These are phyloP conservation scores for Calcarius lapponicus DNA, from an alignment of 2,797 vertebrate species.

Conservation along the genomic window DNA sequence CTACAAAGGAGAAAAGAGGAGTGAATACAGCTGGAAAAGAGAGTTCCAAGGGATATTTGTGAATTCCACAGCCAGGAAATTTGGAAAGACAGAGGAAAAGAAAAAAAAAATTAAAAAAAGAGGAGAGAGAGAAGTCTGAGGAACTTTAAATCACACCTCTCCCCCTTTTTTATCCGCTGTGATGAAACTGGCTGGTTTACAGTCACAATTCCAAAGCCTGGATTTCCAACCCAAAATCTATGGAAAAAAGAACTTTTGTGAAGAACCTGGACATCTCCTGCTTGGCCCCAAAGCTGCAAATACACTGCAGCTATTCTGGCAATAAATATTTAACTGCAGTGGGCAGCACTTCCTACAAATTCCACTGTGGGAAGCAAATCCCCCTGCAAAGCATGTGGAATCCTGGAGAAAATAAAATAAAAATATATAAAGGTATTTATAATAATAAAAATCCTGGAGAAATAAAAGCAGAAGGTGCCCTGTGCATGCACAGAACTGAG, in stretches of 20 bases:
- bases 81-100: not conserved
- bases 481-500: accelerated
- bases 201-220: not conserved
- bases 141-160: not conserved
- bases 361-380: not conserved
- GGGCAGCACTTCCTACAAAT: not conserved
- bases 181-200: not conserved
- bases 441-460: not conserved
- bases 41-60: not conserved
- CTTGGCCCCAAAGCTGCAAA: not conserved
- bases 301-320: not conserved
- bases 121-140: not conserved
- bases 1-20: not conserved
- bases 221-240: not conserved
- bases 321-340: not conserved
- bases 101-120: not conserved
- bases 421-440: not conserved
- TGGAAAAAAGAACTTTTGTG: not conserved
- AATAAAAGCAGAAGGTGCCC: not conserved
- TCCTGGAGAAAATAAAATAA: not conserved
- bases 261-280: not conserved
- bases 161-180: not conserved
- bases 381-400: accelerated
- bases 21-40: not conserved
- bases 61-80: not conserved